phyloP scores from a whole-genome alignment of 1,140 invertebrate species.

The Sminthurinus signatus region DNA sequence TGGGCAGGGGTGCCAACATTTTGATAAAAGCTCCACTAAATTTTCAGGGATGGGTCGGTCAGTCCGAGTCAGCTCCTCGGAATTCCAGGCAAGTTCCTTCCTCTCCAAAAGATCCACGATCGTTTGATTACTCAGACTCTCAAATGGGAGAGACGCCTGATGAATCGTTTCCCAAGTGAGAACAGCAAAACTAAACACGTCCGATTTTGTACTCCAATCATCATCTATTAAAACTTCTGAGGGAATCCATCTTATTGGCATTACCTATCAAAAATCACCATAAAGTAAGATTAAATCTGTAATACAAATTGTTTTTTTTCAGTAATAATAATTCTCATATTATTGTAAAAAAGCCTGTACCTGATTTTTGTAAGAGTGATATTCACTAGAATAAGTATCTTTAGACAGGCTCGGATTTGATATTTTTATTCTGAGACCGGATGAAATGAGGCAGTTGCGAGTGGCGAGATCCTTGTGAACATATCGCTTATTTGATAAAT shows the following conservation, averaged over 20 bases:
- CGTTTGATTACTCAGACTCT: slow-evolving; percentile 68
- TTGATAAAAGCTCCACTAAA: slow-evolving; percentile 1
- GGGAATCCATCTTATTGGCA: slow-evolving; percentile 80
- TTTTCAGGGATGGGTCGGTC: not conserved
- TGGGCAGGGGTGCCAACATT: slow-evolving; percentile 34
- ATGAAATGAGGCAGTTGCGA: slow-evolving; percentile 84
- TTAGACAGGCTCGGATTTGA: slow-evolving; percentile 70
- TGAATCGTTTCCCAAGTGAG: slow-evolving; percentile 87
- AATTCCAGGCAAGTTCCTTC: slow-evolving; percentile 56
- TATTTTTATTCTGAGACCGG: slow-evolving; percentile 74
- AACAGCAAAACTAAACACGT: slow-evolving; percentile 85
- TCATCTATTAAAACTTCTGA: slow-evolving; percentile 82
- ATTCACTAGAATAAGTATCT: slow-evolving; percentile 79
- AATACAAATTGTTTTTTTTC: not conserved
- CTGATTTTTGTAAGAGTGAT: slow-evolving; percentile 69
- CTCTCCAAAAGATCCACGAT: slow-evolving; percentile 63
- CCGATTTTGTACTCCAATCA: slow-evolving; percentile 87
- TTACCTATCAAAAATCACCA: slow-evolving; percentile 46
- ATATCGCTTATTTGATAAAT: slow-evolving; percentile 64
- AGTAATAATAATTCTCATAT: too few species aligned
- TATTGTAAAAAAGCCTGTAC: slow-evolving; percentile 46
- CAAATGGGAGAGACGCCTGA: slow-evolving; percentile 77
- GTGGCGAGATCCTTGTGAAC: slow-evolving; percentile 85
- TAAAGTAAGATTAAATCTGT: not conserved
- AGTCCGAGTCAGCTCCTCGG: slow-evolving; percentile 46